phyloP scores from a whole-genome alignment of 2,113 vertebrate genomes.

The Hiodon tergisus region DNA sequence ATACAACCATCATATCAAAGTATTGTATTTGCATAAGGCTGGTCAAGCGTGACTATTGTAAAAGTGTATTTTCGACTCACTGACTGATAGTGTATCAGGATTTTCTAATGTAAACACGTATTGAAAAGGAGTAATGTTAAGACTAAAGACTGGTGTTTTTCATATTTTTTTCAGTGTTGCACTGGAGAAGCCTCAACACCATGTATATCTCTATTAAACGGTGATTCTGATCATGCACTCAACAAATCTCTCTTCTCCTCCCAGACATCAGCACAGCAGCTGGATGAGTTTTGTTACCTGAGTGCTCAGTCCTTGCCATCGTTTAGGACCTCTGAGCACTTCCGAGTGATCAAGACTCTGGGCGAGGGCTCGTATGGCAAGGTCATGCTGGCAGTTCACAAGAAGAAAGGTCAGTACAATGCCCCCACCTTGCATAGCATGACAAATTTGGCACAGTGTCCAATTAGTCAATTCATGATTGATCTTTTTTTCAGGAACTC shows the following conservation, averaged over 20 bases:
- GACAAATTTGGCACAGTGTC: conserved; percentile 28
- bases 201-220: too few species aligned
- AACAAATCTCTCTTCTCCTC: conserved; percentile 15
- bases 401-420: conserved; percentile 62
- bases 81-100: too few species aligned
- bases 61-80: too few species aligned
- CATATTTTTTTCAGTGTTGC: too few species aligned
- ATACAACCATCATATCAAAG: too few species aligned
- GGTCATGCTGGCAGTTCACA: conserved; percentile 78
- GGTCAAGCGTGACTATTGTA: too few species aligned
- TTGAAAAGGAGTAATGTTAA: too few species aligned
- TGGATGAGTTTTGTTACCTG: conserved; percentile 74
- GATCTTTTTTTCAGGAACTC: conserved; percentile 59
- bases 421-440: not conserved
- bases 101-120: too few species aligned
- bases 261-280: conserved; percentile 53
- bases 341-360: conserved; percentile 70
- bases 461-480: conserved; percentile 25
- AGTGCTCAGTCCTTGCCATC: conserved; percentile 62
- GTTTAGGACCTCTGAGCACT: conserved; percentile 69
- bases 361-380: conserved; percentile 82
- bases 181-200: too few species aligned
- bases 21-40: too few species aligned
- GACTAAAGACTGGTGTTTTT: too few species aligned
- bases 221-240: not conserved